phyloP scores from a whole-genome alignment of 2,888 invertebrate genomes.

The Euphydryas editha region DNA sequence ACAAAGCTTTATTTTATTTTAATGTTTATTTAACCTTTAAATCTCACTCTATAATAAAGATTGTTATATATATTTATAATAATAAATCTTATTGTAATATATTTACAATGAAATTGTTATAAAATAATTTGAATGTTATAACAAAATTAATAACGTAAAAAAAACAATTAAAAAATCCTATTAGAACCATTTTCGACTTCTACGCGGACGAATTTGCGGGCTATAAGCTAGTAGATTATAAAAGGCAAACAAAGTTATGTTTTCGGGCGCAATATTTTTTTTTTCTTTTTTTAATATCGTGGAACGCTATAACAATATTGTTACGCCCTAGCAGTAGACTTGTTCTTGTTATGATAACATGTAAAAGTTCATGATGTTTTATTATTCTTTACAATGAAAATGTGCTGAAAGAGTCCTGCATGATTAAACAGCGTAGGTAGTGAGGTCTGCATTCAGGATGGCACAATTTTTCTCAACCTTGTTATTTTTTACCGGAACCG shows the following conservation, averaged over 20 bases:
- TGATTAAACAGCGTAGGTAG: conserved; percentile 36
- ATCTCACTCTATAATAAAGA: too few relatives aligned
- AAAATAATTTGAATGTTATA: too few relatives aligned
- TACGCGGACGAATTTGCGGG: too few relatives aligned
- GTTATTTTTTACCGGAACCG: conserved; percentile 39
- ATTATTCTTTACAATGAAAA: conserved; percentile 29
- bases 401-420: conserved; percentile 35
- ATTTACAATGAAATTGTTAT: too few relatives aligned
- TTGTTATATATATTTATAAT: too few relatives aligned
- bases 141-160: too few relatives aligned
- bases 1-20: too few relatives aligned
- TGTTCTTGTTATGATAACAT: neutral
- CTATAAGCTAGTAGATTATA: neutral
- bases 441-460: conserved; percentile 29
- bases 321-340: neutral
- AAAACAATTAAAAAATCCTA: too few relatives aligned
- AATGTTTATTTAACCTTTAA: too few relatives aligned
- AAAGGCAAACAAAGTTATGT: neutral
- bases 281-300: too few relatives aligned
- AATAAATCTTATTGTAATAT: too few relatives aligned
- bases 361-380: conserved; percentile 10
- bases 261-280: neutral
- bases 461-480: conserved; percentile 34
- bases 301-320: neutral
- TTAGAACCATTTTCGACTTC: too few relatives aligned